Evolutionary conservation across 2,113 vertebrate genomes (phyloP).

Genomic region (Jaculus jaculus): DNA sequence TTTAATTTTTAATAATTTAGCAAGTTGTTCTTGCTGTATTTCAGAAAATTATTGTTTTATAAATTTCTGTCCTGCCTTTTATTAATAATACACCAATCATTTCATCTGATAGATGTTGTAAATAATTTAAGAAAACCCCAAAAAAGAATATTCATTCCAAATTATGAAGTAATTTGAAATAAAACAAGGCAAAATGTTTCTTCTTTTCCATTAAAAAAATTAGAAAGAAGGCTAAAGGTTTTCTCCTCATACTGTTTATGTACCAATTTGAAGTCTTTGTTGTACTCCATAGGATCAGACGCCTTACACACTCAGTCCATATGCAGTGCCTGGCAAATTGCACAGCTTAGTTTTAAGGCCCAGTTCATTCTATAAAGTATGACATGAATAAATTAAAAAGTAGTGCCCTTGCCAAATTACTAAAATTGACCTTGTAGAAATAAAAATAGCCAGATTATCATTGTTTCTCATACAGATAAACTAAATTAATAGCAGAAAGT

Average conservation of each 20-base stretch:
- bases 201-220: not conserved
- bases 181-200: not conserved
- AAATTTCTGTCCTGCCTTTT: slow-evolving; percentile 9
- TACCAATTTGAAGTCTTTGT: not conserved
- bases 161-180: slow-evolving; percentile 41
- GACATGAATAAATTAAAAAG: not conserved
- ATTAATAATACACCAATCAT: not conserved
- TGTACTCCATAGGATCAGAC: not conserved
- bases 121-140: not conserved
- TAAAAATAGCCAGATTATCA: not conserved
- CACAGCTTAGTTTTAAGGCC: not conserved
- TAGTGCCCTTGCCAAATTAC: not conserved
- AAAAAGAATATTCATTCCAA: slow-evolving; percentile 15
- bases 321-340: not conserved
- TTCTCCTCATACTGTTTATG: slow-evolving; percentile 39
- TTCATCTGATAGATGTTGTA: not conserved
- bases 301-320: not conserved
- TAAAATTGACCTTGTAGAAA: not conserved
- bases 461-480: not conserved
- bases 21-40: not conserved
- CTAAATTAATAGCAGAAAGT: not conserved
- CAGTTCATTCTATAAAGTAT: slow-evolving; percentile 20
- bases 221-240: not conserved
- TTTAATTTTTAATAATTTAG: slow-evolving; percentile 32
- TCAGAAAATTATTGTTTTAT: not conserved